Percentiles rank a stretch among this genome's conserved stretches.
phyloP scores from a whole-genome alignment of 2,888 invertebrate species.

The Mythimna impura region DNA sequence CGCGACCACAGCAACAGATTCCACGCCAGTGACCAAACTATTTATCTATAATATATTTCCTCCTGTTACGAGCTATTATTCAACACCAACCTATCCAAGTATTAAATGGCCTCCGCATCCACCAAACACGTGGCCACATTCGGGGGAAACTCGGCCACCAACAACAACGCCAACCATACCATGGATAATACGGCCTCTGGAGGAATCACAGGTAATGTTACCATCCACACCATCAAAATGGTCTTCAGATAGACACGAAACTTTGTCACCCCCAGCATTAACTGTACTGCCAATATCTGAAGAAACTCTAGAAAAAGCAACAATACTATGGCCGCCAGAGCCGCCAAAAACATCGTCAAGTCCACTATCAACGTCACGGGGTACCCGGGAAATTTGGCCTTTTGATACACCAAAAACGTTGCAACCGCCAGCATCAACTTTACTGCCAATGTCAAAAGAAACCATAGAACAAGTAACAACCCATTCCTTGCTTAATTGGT shows the following conservation, averaged over 20 bases:
- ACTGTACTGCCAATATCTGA: background rate
- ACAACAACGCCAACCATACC: slow-evolving; percentile 1
- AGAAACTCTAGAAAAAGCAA: background rate
- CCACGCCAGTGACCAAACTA: background rate
- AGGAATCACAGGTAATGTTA: background rate
- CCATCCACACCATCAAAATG: slow-evolving; percentile 2
- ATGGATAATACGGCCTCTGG: slow-evolving; percentile 7
- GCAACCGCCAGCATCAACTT: background rate
- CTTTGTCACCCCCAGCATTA: background rate
- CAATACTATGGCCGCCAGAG: slow-evolving; percentile 17
- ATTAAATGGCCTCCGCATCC: background rate
- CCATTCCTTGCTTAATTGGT: background rate
- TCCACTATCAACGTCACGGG: background rate
- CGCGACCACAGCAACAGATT: background rate
- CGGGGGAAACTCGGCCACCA: background rate
- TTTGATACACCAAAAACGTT: background rate
- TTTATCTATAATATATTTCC: background rate
- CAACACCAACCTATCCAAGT: background rate
- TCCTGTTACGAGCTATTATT: background rate
- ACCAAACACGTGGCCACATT: background rate
- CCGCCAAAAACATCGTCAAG: background rate
- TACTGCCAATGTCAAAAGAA: background rate
- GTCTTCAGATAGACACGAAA: background rate
- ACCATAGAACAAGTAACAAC: background rate
- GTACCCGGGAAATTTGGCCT: background rate